A percentile compares a stretch with the other conserved stretches of the same genome.
phyloP scores from a whole-genome alignment of 1,140 invertebrate genomes.

The Ylistrum balloti region DNA sequence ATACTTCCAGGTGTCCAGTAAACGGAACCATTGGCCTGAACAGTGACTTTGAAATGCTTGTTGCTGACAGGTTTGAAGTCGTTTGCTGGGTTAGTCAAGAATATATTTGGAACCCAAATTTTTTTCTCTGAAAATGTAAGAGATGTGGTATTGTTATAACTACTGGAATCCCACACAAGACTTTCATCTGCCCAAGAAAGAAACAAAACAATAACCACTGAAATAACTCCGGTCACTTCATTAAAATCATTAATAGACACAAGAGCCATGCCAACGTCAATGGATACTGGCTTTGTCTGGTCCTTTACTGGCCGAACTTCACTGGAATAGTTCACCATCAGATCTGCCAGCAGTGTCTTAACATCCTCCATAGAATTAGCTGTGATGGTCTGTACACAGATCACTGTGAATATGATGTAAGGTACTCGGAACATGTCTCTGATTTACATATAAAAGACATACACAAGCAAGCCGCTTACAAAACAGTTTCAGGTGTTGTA shows the following conservation, averaged over 20 bases:
- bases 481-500: no score
- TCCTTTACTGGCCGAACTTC: not conserved
- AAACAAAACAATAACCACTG: not conserved
- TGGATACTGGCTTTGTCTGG: not conserved
- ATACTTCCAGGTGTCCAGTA: not conserved
- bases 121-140: slow-evolving; percentile 36
- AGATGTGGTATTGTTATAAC: slow-evolving; percentile 22
- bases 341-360: not conserved
- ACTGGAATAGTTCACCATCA: not conserved
- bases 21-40: not conserved
- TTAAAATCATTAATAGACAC: slow-evolving; percentile 46
- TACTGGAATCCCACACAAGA: slow-evolving; percentile 43
- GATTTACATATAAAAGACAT: not conserved
- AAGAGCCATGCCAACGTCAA: not conserved
- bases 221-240: slow-evolving; percentile 48
- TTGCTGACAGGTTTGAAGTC: not conserved
- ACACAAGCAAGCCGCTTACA: no score
- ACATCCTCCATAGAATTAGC: not conserved
- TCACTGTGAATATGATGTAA: not conserved
- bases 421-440: not conserved
- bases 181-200: slow-evolving; percentile 42
- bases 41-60: slow-evolving; percentile 34
- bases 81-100: slow-evolving; percentile 14
- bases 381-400: not conserved
- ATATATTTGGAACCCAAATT: slow-evolving; percentile 51